Conservation (phyloP, 2,797 vertebrate species). For the Cercopithecus hamlyni region DNA sequence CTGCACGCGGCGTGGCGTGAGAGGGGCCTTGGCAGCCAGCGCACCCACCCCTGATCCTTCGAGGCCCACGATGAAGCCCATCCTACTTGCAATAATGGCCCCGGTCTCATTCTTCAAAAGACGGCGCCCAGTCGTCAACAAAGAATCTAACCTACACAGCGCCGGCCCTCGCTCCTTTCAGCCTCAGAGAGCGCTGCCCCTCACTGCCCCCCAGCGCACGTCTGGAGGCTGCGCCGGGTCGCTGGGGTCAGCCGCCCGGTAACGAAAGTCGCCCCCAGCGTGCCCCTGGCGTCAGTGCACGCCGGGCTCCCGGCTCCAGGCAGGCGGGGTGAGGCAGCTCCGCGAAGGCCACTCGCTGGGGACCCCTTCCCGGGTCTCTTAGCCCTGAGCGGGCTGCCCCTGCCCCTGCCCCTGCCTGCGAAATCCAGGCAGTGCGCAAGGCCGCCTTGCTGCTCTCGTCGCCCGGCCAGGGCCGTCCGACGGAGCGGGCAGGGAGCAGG, state of each 20-base stretch:
- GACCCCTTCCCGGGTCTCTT: neutral
- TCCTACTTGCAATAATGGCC: neutral
- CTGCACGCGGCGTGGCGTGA: constrained; percentile 60
- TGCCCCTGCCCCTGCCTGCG: no score
- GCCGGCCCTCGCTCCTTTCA: fast-evolving
- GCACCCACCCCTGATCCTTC: neutral
- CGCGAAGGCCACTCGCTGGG: neutral
- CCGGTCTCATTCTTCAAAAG: fast-evolving
- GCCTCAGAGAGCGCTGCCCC: neutral
- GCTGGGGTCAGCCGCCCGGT: neutral
- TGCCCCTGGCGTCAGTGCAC: neutral
- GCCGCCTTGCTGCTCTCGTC: neutral
- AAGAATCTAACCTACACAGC: neutral
- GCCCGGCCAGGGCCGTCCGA: neutral
- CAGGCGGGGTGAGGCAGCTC: neutral
- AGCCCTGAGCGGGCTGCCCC: no score
- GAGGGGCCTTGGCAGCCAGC: constrained; percentile 23
- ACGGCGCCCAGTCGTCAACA: neutral
- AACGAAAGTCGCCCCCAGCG: neutral
- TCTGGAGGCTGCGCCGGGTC: neutral
- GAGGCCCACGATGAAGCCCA: neutral
- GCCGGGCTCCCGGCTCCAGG: neutral
- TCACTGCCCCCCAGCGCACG: neutral
- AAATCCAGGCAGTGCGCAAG: neutral
- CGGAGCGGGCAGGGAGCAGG: neutral